Conservation (phyloP, 1,140 invertebrate genomes). For the Drosophila bifasciata region DNA sequence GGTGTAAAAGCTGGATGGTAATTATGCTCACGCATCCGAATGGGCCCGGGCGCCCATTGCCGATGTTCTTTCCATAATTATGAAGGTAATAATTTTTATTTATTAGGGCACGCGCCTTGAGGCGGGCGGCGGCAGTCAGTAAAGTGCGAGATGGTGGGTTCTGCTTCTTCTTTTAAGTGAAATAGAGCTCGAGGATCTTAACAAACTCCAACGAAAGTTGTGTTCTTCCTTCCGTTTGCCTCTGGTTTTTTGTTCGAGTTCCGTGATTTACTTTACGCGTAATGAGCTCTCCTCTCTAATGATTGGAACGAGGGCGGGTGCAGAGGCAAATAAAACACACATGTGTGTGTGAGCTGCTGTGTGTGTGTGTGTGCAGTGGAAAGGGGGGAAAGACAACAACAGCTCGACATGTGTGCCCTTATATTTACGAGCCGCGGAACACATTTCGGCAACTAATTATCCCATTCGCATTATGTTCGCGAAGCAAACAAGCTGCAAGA, state of each 20-base stretch:
- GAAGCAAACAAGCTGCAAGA: conserved; percentile 56
- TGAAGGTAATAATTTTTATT: conserved; percentile 83
- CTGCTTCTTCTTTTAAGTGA: background rate
- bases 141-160: conserved; percentile 14
- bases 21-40: conserved; percentile 75
- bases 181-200: no score
- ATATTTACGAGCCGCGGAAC: conserved; percentile 77
- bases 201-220: no score
- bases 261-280: no score
- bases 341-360: no score
- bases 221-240: no score
- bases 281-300: no score
- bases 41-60: conserved; percentile 46
- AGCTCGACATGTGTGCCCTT: conserved; percentile 70
- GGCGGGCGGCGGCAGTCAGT: conserved; percentile 31
- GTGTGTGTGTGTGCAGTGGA: no score
- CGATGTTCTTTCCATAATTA: conserved; percentile 79
- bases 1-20: conserved; percentile 73
- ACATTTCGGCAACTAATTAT: conserved; percentile 84
- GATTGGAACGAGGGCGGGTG: no score
- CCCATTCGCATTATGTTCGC: conserved; percentile 77
- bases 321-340: no score
- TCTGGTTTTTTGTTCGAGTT: no score
- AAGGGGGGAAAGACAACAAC: conserved; percentile 11
- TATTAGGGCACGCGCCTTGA: conserved; percentile 77